Evolutionary conservation across 2,888 invertebrate genomes (phyloP).

Genomic region (Standfussiana lucernea): DNA sequence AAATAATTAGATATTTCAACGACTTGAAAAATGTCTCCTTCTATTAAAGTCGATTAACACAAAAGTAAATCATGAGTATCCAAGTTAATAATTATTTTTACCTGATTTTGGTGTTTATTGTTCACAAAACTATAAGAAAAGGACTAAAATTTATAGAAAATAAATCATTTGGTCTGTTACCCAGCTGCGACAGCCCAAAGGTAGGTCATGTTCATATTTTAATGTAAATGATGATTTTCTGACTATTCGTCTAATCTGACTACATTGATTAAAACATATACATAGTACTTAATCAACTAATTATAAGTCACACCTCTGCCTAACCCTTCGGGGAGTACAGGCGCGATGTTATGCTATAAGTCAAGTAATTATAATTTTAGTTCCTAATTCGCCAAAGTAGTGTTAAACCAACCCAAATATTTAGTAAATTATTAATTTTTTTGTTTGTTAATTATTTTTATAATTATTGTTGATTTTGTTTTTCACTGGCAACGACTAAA

Average conservation of each 20-base stretch:
- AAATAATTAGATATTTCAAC: not conserved
- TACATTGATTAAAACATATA: not conserved
- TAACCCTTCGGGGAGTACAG: not conserved
- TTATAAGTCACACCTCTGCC: not conserved
- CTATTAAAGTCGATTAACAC: not conserved
- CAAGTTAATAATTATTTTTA: not conserved
- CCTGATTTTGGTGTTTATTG: not conserved
- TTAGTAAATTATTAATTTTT: conserved; percentile 61
- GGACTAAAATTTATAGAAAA: not conserved
- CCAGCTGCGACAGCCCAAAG: too few species aligned
- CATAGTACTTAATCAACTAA: not conserved
- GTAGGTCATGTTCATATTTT: not conserved
- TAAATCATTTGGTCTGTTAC: not conserved
- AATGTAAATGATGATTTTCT: not conserved
- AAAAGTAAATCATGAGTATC: not conserved
- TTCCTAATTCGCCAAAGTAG: conserved; percentile 74
- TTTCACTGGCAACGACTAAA: conserved; percentile 67
- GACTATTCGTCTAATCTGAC: conserved; percentile 34
- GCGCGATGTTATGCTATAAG: conserved; percentile 34
- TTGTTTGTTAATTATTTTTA: conserved; percentile 69
- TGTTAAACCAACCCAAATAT: conserved; percentile 63
- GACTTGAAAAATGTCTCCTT: not conserved
- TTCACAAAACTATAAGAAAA: not conserved
- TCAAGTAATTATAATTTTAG: conserved; percentile 63
- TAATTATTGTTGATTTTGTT: conserved; percentile 66